A percentile compares a stretch with the other conserved stretches of the same genome.
Evolutionary conservation across 2,797 vertebrate species (phyloP).

Genomic region (Champsocephalus gunnari): DNA sequence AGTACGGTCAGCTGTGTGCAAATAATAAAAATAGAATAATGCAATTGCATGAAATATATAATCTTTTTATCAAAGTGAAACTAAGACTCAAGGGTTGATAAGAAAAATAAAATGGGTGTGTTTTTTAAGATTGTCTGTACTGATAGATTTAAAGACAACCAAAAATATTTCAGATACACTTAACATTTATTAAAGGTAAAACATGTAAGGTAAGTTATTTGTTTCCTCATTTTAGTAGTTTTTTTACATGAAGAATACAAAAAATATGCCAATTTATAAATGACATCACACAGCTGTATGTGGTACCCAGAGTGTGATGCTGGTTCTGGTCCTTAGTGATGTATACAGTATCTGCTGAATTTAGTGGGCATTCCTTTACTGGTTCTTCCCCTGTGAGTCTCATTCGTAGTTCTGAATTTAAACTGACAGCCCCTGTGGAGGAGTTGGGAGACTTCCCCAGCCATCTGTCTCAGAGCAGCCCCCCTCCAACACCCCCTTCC

Average conservation of each 20-base stretch:
- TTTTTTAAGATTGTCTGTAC: not conserved
- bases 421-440: constrained; percentile 83
- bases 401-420: constrained; percentile 74
- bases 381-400: constrained; percentile 70
- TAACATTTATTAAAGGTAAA: not conserved
- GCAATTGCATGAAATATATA: not conserved
- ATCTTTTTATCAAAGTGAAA: constrained; percentile 11
- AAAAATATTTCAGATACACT: not conserved
- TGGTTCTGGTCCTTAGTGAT: constrained; percentile 14
- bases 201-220: not conserved
- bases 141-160: not conserved
- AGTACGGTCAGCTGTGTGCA: not conserved
- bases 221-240: not conserved
- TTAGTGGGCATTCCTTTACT: constrained; percentile 79
- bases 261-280: not conserved
- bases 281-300: not conserved
- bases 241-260: too few species aligned
- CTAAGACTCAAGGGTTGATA: not conserved
- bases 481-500: constrained; percentile 73
- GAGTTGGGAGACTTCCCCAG: constrained; percentile 86
- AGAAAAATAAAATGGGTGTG: not conserved
- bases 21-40: not conserved
- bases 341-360: constrained; percentile 65
- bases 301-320: constrained; percentile 8
- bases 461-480: constrained; percentile 89